Base-by-base conservation (phyloP, 2,888 invertebrate species). In the Nezara viridula region DNA sequence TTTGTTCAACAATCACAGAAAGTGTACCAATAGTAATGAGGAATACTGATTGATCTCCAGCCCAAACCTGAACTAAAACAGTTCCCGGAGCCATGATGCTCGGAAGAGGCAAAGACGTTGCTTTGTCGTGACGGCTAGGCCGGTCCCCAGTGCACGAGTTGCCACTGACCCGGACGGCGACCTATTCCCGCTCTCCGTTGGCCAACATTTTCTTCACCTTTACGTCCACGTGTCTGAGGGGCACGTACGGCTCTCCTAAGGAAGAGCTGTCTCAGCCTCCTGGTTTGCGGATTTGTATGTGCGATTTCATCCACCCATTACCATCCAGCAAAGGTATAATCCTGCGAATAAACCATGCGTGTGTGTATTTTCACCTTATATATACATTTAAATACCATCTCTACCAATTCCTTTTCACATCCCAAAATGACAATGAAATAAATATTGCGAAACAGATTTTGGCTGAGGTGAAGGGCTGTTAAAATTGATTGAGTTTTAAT, bases 141-240 rank as follows among this genome's bases (percentile, higher is more conserved):
- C 7, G 24, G 27, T 60, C 60, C 60, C 60, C 60, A 5, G 55
- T n/a, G 55, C 60, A 60, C 60, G 60, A 60, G 27, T 60, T 27
- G 9, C 60, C 60, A 27, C 60, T 66, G 32, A 66, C 66, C 66
- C 19, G 19, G 27, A 24, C 27, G 16, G 60, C 32, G 66, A 32
- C 66, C 66, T 66, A 66, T 66, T 27, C 0, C 66, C 32, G 32
- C 66, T 66, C 32, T 66, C 32, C 5, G 66, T 32, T 66, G 66
- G 32, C 66, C 66, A 66, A 66, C 66, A 32, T 66, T 66, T 60
- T 66, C 66, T 19, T 66, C 66, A 66, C 66, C 66, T 66, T 66
- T 66, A 32, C 66, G 66, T 4, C 32, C 66, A 66, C 66, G 66
- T 66, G 66, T 66, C 66, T 32, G 16, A 19, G 6, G 32, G 19